These are phyloP conservation scores for Novumbra hubbsi DNA, from an alignment of 2,797 vertebrate genomes.

Conservation along the genomic window DNA sequence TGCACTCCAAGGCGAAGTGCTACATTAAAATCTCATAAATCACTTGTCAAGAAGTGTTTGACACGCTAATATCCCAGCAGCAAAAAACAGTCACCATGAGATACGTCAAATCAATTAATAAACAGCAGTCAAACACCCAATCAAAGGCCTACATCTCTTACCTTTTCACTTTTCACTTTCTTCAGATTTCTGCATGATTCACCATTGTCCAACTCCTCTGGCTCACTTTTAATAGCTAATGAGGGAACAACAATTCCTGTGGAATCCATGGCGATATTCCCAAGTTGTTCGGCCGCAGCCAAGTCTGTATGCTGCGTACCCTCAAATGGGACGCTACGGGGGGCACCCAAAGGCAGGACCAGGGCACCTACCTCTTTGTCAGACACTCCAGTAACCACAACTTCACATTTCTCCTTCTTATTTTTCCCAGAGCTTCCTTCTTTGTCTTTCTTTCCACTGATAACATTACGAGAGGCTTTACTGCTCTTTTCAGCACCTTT, in stretches of 20 bases:
- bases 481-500: conserved; percentile 86
- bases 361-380: conserved; percentile 81
- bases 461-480: conserved; percentile 82
- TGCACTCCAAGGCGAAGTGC: not conserved
- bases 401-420: conserved; percentile 92
- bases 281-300: conserved; percentile 80
- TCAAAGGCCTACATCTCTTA: conserved; percentile 64
- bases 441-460: conserved; percentile 90
- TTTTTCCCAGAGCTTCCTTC: conserved; percentile 84
- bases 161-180: conserved; percentile 90
- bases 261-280: conserved; percentile 84
- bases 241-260: conserved; percentile 80
- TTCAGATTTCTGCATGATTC: conserved; percentile 85
- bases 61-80: not conserved
- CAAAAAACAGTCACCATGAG: not conserved
- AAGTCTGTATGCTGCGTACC: conserved; percentile 75
- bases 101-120: not conserved
- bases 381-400: conserved; percentile 47
- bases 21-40: not conserved
- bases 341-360: conserved; percentile 67
- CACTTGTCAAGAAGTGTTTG: conserved; percentile 3
- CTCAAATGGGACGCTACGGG: conserved; percentile 82
- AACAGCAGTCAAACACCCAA: not conserved
- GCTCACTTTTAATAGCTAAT: conserved; percentile 84
- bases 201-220: conserved; percentile 81